These are phyloP conservation scores for Nannoperca australis DNA, from an alignment of 2,797 vertebrate genomes.

Conservation along the genomic window DNA sequence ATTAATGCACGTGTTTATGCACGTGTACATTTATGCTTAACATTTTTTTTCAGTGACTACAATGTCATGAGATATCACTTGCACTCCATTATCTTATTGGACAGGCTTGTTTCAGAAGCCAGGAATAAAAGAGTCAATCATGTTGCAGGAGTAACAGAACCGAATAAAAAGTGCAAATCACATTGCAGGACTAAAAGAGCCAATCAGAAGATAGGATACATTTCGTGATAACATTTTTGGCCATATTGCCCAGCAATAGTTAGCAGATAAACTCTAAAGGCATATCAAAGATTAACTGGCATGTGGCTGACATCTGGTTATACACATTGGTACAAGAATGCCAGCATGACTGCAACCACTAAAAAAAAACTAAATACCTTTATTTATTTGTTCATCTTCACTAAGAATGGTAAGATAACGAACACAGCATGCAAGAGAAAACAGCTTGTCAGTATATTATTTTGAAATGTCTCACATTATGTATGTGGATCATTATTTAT, in stretches of 20 bases:
- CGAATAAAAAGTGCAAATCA: too few relatives aligned
- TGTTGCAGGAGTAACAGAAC: neutral
- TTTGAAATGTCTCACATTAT: neutral
- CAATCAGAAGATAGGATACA: too few relatives aligned
- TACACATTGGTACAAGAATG: neutral
- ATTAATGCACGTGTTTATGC: neutral
- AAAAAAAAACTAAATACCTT: neutral
- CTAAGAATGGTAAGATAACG: neutral
- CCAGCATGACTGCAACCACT: neutral
- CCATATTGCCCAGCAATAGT: too few relatives aligned
- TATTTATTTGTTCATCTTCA: neutral
- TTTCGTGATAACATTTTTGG: too few relatives aligned
- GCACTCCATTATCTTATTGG: slow-evolving; percentile 12
- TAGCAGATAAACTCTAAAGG: neutral
- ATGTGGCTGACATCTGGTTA: neutral
- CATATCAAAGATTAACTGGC: neutral
- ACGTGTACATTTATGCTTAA: neutral
- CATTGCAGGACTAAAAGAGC: too few relatives aligned
- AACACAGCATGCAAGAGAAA: neutral
- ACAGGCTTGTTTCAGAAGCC: neutral
- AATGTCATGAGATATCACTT: neutral
- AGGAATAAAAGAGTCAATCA: too few relatives aligned
- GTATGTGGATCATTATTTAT: neutral
- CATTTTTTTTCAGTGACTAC: neutral
- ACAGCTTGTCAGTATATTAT: neutral